A percentile compares a stretch with the other conserved stretches of the same genome.
phyloP scores from a whole-genome alignment of 2,888 invertebrate species.

The Cephus pygmeus region DNA sequence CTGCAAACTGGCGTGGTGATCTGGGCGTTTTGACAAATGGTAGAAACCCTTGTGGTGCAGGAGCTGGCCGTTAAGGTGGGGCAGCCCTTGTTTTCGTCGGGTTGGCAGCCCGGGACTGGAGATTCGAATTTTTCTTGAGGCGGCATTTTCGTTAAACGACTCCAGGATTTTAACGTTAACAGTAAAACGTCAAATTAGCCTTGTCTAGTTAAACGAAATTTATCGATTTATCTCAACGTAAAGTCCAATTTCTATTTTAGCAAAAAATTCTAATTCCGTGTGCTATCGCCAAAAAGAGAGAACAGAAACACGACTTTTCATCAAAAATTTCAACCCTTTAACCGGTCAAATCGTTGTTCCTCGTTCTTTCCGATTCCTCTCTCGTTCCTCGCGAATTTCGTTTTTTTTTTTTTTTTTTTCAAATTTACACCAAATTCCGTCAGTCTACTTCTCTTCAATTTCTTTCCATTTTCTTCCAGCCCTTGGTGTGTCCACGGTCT shows the following conservation, averaged over 20 bases:
- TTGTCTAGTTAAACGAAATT: neutral
- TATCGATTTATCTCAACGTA: neutral
- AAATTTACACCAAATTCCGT: neutral
- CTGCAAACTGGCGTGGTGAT: slow-evolving; percentile 22
- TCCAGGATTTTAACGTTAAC: neutral
- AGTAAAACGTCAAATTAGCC: neutral
- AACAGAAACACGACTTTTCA: neutral
- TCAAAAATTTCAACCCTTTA: neutral
- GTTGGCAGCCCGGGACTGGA: slow-evolving; percentile 20
- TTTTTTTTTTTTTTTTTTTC: neutral
- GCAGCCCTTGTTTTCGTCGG: slow-evolving; percentile 11
- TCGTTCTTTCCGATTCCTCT: neutral
- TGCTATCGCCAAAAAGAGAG: neutral
- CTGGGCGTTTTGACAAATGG: slow-evolving; percentile 21
- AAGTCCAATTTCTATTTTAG: neutral
- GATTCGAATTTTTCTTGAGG: slow-evolving; percentile 54
- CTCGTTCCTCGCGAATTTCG: neutral
- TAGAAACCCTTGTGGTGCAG: slow-evolving; percentile 5
- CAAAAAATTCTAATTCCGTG: neutral
- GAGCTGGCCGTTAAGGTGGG: slow-evolving; percentile 8
- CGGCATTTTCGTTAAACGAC: slow-evolving; percentile 36
- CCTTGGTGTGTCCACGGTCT: too few species aligned
- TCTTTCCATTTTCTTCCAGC: too few species aligned
- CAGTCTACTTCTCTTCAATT: too few species aligned
- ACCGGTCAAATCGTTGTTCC: neutral